These are phyloP conservation scores for Apotomis capreana DNA, from an alignment of 2,888 invertebrate species.

Conservation along the genomic window DNA sequence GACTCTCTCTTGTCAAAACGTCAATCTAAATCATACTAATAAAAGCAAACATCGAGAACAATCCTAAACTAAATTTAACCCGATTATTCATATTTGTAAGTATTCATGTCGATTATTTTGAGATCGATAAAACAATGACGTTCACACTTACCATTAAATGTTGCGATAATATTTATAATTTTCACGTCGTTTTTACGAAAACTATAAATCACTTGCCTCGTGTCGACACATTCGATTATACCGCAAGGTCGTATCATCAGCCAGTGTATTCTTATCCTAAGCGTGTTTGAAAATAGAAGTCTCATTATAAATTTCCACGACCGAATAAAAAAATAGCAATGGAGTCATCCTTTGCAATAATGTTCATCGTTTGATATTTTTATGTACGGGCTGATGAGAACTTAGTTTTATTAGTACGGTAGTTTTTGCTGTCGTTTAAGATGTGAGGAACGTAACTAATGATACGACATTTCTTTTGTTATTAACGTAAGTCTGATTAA, in stretches of 20 bases:
- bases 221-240: slow-evolving; percentile 82
- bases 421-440: slow-evolving; percentile 9
- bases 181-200: slow-evolving; percentile 70
- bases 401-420: slow-evolving; percentile 56
- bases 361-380: slow-evolving; percentile 45
- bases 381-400: slow-evolving; percentile 52
- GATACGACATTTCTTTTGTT: not conserved
- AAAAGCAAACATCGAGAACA: slow-evolving; percentile 28
- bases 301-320: slow-evolving; percentile 79
- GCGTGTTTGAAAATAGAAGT: slow-evolving; percentile 74
- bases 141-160: slow-evolving; percentile 65
- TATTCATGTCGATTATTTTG: slow-evolving; percentile 58
- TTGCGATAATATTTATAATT: slow-evolving; percentile 68
- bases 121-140: slow-evolving; percentile 64
- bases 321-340: slow-evolving; percentile 74
- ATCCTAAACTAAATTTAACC: slow-evolving; percentile 22
- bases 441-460: not conserved
- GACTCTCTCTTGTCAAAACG: slow-evolving; percentile 27
- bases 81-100: slow-evolving; percentile 36
- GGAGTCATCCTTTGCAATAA: slow-evolving; percentile 74
- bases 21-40: slow-evolving; percentile 24
- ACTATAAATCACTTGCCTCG: slow-evolving; percentile 70
- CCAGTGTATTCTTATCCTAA: slow-evolving; percentile 72
- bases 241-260: slow-evolving; percentile 70
- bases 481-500: too few relatives aligned